Evolutionary conservation across 2,888 invertebrate genomes (phyloP).

Genomic region (Cryptosula pallasiana): DNA sequence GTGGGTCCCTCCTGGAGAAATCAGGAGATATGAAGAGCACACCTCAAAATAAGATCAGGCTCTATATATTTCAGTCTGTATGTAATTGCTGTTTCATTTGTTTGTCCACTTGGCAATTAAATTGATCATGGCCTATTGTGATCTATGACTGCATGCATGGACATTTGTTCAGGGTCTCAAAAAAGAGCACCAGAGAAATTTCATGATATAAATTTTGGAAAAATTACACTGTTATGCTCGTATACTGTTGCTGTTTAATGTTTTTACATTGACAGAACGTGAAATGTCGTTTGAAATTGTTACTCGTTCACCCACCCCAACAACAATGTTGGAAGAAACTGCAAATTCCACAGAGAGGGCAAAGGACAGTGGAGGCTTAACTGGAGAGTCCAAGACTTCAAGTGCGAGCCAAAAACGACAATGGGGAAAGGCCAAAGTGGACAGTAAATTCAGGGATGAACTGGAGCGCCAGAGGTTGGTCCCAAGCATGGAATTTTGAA

Average conservation of each 20-base stretch:
- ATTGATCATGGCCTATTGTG: too few species aligned
- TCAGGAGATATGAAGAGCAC: too few species aligned
- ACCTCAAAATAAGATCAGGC: too few species aligned
- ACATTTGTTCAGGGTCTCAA: too few species aligned
- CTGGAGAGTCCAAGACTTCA: not conserved
- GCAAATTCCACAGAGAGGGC: not conserved
- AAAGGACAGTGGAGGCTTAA: not conserved
- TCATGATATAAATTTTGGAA: too few species aligned
- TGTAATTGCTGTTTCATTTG: too few species aligned
- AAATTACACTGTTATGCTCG: not conserved
- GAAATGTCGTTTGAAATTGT: not conserved
- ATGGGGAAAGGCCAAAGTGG: slow-evolving; percentile 21
- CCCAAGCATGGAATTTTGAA: not conserved
- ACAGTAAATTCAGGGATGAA: slow-evolving; percentile 1
- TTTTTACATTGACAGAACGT: not conserved
- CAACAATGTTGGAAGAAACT: not conserved
- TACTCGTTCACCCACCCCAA: not conserved
- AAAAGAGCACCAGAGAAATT: too few species aligned
- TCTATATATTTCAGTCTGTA: too few species aligned
- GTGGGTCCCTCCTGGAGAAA: too few species aligned
- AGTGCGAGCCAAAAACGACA: not conserved
- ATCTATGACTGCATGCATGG: too few species aligned
- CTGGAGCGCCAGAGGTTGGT: slow-evolving; percentile 8
- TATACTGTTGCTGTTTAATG: too few species aligned
- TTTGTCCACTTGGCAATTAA: too few species aligned